These are phyloP conservation scores for Nomada ruficornis DNA, from an alignment of 2,888 invertebrate genomes.

Conservation along the genomic window DNA sequence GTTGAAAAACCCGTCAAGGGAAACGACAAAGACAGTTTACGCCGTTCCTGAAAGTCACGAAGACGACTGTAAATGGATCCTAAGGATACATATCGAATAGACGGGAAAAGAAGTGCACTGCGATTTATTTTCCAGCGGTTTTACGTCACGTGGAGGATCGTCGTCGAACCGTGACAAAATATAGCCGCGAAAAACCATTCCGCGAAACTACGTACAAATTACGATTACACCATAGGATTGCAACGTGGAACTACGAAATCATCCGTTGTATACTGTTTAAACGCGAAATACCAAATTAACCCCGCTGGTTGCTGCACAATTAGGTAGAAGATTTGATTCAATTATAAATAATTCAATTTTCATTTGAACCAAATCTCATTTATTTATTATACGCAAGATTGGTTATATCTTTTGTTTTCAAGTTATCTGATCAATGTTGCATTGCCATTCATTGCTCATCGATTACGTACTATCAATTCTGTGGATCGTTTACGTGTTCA, in stretches of 20 bases:
- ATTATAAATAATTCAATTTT: too few species aligned
- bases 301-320: too few species aligned
- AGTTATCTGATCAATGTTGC: too few species aligned
- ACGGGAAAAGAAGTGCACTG: conserved; percentile 11
- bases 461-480: not conserved
- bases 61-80: conserved; percentile 19
- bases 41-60: not conserved
- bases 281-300: not conserved
- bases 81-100: not conserved
- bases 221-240: not conserved
- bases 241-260: not conserved
- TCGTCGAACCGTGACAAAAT: conserved; percentile 31
- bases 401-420: not conserved
- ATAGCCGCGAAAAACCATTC: conserved; percentile 12
- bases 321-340: too few species aligned
- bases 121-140: conserved; percentile 22
- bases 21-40: not conserved
- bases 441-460: not conserved
- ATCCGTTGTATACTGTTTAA: not conserved
- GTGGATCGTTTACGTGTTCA: conserved; percentile 14
- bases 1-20: not conserved
- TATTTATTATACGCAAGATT: too few species aligned
- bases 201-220: conserved; percentile 4
- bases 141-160: conserved; percentile 13
- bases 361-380: too few species aligned